Conservation (phyloP, 1,140 invertebrate species). For the Stegodyphus dumicola region DNA sequence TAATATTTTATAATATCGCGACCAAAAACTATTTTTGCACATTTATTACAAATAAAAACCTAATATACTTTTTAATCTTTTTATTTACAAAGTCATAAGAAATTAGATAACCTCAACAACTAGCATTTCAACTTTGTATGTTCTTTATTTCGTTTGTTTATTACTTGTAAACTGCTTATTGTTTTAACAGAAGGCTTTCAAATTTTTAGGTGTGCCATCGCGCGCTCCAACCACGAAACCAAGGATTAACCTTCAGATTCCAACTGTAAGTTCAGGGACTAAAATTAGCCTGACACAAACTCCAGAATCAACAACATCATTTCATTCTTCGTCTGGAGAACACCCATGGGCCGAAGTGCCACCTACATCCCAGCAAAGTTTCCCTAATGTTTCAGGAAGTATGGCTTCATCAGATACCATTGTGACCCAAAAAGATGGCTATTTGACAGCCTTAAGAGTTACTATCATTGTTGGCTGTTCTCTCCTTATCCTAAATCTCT, state of each 20-base stretch:
- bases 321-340: background rate
- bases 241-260: background rate
- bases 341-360: background rate
- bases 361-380: slow-evolving; percentile 6
- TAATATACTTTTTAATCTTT: too few relatives aligned
- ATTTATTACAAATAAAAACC: too few relatives aligned
- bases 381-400: slow-evolving; percentile 75
- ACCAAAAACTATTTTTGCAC: too few relatives aligned
- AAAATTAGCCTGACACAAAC: background rate
- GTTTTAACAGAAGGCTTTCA: too few relatives aligned
- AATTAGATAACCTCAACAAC: too few relatives aligned
- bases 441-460: slow-evolving; percentile 87
- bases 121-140: too few relatives aligned
- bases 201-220: slow-evolving; percentile 22
- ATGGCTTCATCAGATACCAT: slow-evolving; percentile 71
- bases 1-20: too few relatives aligned
- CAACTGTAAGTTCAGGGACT: slow-evolving; percentile 14
- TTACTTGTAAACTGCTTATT: too few relatives aligned
- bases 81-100: too few relatives aligned
- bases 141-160: too few relatives aligned
- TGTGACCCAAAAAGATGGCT: slow-evolving; percentile 72
- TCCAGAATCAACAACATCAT: background rate
- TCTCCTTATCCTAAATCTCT: slow-evolving; percentile 88
- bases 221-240: slow-evolving; percentile 1
- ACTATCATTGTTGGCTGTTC: slow-evolving; percentile 94